Evolutionary conservation across 1,140 invertebrate species (phyloP), one percentile per base, ranked within the genome.

Genomic region (Colletes gigas): DNA sequence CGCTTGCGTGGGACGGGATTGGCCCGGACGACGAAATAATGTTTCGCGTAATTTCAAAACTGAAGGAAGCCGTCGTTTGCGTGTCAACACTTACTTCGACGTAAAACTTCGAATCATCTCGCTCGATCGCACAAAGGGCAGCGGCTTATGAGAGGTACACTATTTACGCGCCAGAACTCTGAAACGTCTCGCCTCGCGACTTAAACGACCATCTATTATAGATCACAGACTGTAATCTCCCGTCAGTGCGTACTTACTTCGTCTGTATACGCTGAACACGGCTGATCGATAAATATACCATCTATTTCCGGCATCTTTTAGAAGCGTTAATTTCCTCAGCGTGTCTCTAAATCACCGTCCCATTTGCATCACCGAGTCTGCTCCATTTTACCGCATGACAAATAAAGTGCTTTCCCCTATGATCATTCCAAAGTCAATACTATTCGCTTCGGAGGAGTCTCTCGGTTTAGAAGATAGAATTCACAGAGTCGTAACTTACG

Each of bases 271-370:
- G 5, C 30, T 7, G 72, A 19, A 75, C 44, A 14, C 21, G 78
- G 10, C 63, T 52, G 63, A 74, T 80, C 78, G 78, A 80, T 75
- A 80, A 80, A 80, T 74, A 74, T 62, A 68, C 52, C 70, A 47
- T 67, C 72, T 74, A 80, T 80, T 80, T 80, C 63, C 78, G 71
- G 60, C 77, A 73, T n/a, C 50, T 44, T 19, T 50, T 21, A 39
- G 57, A 69, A 60, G 55, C 75, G 67, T 70, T 62, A 78, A 73
- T 52, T 50, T 65, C 55, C 59, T 17, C 60, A 10, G 19, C 10
- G 19, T 39, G 15, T 30, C 39, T 63, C 21, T 78, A 78, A 78
- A 70, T 78, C 75, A 50, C 55, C 12, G 41, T 72, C 30, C 67
- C 47, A 63, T 78, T 78, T 54, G 57, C 57, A 8, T 19, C 50